Evolutionary conservation across 2,888 invertebrate species (phyloP), one percentile per base, ranked within the genome.

Genomic region (Scelioninae gen. 1): DNA sequence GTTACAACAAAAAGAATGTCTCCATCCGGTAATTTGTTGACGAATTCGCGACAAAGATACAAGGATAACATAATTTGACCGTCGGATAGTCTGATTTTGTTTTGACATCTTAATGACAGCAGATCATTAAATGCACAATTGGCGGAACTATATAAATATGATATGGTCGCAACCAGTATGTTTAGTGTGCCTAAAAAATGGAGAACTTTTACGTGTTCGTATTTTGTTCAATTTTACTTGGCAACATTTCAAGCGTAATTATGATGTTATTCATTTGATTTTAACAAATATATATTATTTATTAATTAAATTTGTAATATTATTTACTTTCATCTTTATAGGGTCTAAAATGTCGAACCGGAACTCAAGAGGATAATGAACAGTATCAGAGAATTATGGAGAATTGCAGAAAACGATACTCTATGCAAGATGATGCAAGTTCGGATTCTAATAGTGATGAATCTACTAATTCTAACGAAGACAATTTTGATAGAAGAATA

Each of bases 281-380:
- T 11, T 1, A 38, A 38, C 1, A 6, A 10, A 43, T n/a, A 43
- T 11, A 43, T 11, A n/a, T 43, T 1, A 38, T 1, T 38, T 5
- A 34, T 38, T 23, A 2, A 1, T 38, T 38, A 38, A 38, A 38
- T 9, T 38, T 38, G 10, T 38, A 38, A 38, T 38, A 4, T n/a
- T n/a, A n/a, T n/a, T 38, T 9, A 5, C 5, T 56, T 55, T 49
- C n/a, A 43, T 62, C n/a, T 29, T 74, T 74, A 23, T 40, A 94
- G 94, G 93, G 93, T 8, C 87, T 95, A 23, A 94, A 93, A 87
- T 95, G 95, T 85, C 94, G 94, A 10, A 93, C 94, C 0, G 94
- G 94, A 56, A 94, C 94, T 69, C 94, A 94, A 29, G 93, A 93
- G n/a, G 93, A 93, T 75, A 94, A 94, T 85, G 93, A 93, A 15